Evolutionary conservation across 1,140 invertebrate species (phyloP), one percentile per base, ranked within the genome.

Genomic region (Pogonus chalceus): DNA sequence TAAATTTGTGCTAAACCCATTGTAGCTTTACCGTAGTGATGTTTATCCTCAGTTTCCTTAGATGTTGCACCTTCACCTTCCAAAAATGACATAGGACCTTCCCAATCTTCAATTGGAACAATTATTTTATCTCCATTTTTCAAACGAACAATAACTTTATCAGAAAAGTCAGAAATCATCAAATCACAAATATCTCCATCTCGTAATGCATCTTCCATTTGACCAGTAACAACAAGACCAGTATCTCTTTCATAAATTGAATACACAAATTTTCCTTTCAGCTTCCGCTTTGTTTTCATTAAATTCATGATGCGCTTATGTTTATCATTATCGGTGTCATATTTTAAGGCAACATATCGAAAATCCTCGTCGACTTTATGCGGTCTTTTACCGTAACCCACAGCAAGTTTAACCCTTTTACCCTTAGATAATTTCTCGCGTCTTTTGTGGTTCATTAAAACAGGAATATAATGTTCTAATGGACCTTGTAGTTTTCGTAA

Each of bases 381-480:
- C 56, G 76, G 78, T 66, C 76, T 73, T 58, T 79, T 81, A 49
- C 82, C 82, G 58, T 78, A 82, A 22, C 76, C 74, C 23, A 75
- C 76, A 0, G 79, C 73, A 2, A 78, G 74, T 51, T 77, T 82
- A 1, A 82, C 83, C 35, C 85, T 81, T 61, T 79, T 82, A 60
- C 80, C 82, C 65, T 80, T 79, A 24, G 75, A 72, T 57, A 35
- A 50, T 59, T 75, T 79, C 46, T 66, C 69, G 20, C 71, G 65
- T 1, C 75, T 73, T 52, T 76, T 74, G 16, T 82, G 72, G 48
- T 80, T 78, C 21, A 84, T 71, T 20, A 85, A 64, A 23, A 86
- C 83, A 59, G 86, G 87, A 72, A 87, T 85, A 76, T 87, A 88
- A 68, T 88, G 84, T 65, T 86, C 84, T n/a, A 77, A 77, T 2